Evolutionary conservation across 2,113 vertebrate genomes (phyloP), one percentile per base, ranked within the genome.

Genomic region (Carollia perspicillata): DNA sequence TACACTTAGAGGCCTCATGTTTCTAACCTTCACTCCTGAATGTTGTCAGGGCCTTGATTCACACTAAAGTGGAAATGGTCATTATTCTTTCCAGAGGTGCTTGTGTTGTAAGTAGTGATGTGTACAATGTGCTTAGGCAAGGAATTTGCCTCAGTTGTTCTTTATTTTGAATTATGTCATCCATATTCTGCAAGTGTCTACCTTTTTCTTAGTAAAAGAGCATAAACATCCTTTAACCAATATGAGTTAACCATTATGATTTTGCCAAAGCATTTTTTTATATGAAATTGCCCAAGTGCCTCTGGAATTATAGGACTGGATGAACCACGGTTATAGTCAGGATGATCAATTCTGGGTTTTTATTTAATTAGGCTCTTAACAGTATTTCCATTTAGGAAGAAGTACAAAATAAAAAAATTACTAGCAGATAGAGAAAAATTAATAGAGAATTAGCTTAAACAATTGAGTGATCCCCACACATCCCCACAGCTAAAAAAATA

Each of bases 381-480:
- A 42, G 16, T 18, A 80, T 68, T 66, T 95, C 35, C 42, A 30
- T 53, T 95, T 84, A 83, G 72, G 79, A 95, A 63, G 60, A 72
- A 44, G 37, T 66, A 93, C 17, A 94, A 92, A 94, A 87, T 91
- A 23, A 78, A 66, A 28, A 33, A 63, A 40, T 71, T 10, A 93
- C 58, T 40, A 92, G 8, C 6, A 79, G 13, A 0, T 51, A 79
- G 8, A 26, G 90, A 84, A 68, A 49, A 53, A 72, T 22, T 40
- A 95, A 88, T 35, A 35, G 2, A 84, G 92, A 94, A 78, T 71
- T 77, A 77, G 22, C 53, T 80, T 93, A 80, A 90, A 92, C 14
- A 58, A 55, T 80, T 68, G 35, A 74, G 51, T 49, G 55, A 71
- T 72, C 93, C n/a, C n/a, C n/a, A n/a, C n/a, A n/a, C n/a, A 13